Percentiles rank a stretch among this genome's conserved stretches.
These are phyloP conservation scores for Cecidostiba fungosa DNA, from an alignment of 2,888 invertebrate genomes.

Conservation along the genomic window DNA sequence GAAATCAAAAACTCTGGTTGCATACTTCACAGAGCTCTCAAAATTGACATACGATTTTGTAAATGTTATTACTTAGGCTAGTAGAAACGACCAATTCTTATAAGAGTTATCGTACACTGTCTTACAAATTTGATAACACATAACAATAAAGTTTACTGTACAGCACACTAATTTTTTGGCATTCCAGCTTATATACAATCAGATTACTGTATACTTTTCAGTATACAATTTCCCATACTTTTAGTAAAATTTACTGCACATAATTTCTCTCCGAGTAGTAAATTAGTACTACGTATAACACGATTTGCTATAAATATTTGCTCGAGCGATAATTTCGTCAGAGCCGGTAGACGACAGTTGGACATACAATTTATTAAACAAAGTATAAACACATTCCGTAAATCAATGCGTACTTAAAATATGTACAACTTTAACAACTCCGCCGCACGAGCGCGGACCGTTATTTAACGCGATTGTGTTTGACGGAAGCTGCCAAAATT, in stretches of 20 bases:
- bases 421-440: constrained; percentile 8
- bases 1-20: background rate
- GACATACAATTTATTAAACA: constrained; percentile 10
- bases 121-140: too few relatives aligned
- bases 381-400: constrained; percentile 3
- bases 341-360: background rate
- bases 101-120: too few relatives aligned
- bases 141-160: too few relatives aligned
- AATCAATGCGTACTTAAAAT: constrained; percentile 7
- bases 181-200: too few relatives aligned
- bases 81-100: too few relatives aligned
- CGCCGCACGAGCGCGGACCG: background rate
- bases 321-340: background rate
- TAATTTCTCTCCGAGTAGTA: too few relatives aligned
- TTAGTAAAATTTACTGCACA: too few relatives aligned
- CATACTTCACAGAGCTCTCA: background rate
- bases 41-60: too few relatives aligned
- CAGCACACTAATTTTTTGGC: too few relatives aligned
- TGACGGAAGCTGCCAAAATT: constrained; percentile 50
- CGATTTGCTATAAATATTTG: background rate
- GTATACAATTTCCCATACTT: too few relatives aligned
- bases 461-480: constrained; percentile 34
- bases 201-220: too few relatives aligned
- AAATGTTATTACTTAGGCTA: too few relatives aligned
- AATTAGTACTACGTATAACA: background rate